phyloP scores from a whole-genome alignment of 2,888 invertebrate genomes.

The Hydropsyche betteni region DNA sequence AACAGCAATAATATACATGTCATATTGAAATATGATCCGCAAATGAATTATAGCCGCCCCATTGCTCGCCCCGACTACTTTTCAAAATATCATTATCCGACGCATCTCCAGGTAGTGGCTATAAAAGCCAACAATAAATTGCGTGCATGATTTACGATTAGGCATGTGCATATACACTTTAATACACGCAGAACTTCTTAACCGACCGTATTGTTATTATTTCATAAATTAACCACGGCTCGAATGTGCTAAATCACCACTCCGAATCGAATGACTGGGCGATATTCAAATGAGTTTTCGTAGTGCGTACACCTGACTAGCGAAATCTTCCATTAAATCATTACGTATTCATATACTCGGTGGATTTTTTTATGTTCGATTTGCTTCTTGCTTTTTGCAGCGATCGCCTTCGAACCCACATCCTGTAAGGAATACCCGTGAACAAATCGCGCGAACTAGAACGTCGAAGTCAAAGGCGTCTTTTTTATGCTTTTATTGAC shows the following conservation, averaged over 20 bases:
- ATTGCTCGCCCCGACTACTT: background rate
- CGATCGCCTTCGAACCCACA: slow-evolving; percentile 1
- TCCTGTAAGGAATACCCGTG: slow-evolving; percentile 13
- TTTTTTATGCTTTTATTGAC: background rate
- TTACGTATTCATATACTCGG: slow-evolving; percentile 23
- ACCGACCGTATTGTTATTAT: slow-evolving; percentile 19
- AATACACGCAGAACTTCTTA: slow-evolving; percentile 9
- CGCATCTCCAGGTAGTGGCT: slow-evolving; percentile 6
- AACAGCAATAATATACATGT: slow-evolving; percentile 15
- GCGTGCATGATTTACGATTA: slow-evolving; percentile 20
- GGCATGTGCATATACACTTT: slow-evolving; percentile 6
- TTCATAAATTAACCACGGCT: slow-evolving; percentile 25
- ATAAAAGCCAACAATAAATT: slow-evolving; percentile 24
- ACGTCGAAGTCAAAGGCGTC: background rate
- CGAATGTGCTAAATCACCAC: slow-evolving; percentile 27
- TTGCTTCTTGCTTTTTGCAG: background rate
- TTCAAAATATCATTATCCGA: slow-evolving; percentile 27
- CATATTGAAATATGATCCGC: background rate
- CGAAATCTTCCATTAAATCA: slow-evolving; percentile 25
- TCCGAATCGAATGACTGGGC: slow-evolving; percentile 22
- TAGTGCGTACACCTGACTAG: slow-evolving; percentile 23
- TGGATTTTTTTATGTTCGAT: background rate
- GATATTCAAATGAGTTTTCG: slow-evolving; percentile 19
- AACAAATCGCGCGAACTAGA: background rate
- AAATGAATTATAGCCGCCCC: slow-evolving; percentile 10